Evolutionary conservation across 2,797 vertebrate species (phyloP).

Genomic region (Cyprinella venusta): DNA sequence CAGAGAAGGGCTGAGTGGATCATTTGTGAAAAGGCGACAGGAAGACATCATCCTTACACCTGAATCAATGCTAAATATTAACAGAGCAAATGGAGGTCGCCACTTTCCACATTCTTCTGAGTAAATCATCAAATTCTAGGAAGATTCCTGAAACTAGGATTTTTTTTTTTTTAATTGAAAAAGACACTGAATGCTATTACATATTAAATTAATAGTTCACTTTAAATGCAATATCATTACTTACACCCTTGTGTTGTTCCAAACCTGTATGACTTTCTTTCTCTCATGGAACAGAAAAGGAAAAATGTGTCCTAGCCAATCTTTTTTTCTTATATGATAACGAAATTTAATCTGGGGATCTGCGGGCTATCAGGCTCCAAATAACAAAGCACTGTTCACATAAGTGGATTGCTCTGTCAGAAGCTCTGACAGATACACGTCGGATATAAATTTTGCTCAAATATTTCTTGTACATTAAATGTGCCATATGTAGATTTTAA

Average conservation of each 20-base stretch:
- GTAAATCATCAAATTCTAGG: slow-evolving; percentile 33
- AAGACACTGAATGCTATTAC: neutral
- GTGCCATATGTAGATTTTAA: neutral
- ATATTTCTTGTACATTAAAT: neutral
- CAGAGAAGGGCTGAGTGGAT: slow-evolving; percentile 43
- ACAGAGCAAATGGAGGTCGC: slow-evolving; percentile 16
- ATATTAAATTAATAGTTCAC: neutral
- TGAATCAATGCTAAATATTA: slow-evolving; percentile 40
- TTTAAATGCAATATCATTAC: neutral
- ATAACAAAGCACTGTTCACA: neutral
- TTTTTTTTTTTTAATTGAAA: neutral
- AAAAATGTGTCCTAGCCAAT: neutral
- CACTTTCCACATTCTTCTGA: slow-evolving; percentile 12
- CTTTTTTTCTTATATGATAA: neutral
- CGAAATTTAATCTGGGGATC: neutral
- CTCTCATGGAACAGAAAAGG: neutral
- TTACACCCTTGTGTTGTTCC: neutral
- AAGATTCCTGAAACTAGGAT: slow-evolving; percentile 9
- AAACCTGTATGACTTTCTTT: neutral
- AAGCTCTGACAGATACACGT: neutral
- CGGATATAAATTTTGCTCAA: neutral
- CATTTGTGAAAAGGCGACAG: slow-evolving; percentile 35
- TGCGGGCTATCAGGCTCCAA: neutral
- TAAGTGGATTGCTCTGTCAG: neutral
- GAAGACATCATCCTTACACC: neutral